phyloP scores from a whole-genome alignment of 2,888 invertebrate species.

The Watsonalla binaria region DNA sequence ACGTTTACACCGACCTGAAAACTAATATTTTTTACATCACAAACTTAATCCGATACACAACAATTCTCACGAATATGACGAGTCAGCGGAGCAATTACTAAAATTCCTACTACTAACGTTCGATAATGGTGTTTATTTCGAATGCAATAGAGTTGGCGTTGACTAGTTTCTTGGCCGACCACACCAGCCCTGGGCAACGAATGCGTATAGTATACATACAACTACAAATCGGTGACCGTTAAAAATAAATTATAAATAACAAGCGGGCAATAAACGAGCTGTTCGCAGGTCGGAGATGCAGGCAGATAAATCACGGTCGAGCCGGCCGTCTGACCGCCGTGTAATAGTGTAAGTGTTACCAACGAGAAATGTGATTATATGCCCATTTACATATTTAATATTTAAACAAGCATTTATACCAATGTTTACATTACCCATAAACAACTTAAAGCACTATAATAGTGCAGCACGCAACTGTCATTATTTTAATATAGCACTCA shows the following conservation, averaged over 20 bases:
- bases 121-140: too few species aligned
- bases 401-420: neutral
- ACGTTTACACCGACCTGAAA: too few species aligned
- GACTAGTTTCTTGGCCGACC: neutral
- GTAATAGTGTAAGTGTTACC: slow-evolving; percentile 59
- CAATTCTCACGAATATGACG: too few species aligned
- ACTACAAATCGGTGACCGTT: slow-evolving; percentile 72
- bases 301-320: slow-evolving; percentile 70
- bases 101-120: too few species aligned
- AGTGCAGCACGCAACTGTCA: neutral
- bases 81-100: too few species aligned
- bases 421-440: neutral
- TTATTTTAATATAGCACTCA: neutral
- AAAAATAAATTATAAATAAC: slow-evolving; percentile 79
- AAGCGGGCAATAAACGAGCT: slow-evolving; percentile 73
- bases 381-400: slow-evolving; percentile 38
- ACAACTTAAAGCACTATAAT: neutral
- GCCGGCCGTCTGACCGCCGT: slow-evolving; percentile 36
- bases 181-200: neutral
- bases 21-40: too few species aligned
- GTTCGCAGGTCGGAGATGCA: slow-evolving; percentile 74
- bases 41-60: too few species aligned
- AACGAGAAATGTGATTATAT: slow-evolving; percentile 56
- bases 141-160: neutral
- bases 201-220: slow-evolving; percentile 19